Evolutionary conservation across 2,113 vertebrate species (phyloP).

Genomic region (Bucco capensis): DNA sequence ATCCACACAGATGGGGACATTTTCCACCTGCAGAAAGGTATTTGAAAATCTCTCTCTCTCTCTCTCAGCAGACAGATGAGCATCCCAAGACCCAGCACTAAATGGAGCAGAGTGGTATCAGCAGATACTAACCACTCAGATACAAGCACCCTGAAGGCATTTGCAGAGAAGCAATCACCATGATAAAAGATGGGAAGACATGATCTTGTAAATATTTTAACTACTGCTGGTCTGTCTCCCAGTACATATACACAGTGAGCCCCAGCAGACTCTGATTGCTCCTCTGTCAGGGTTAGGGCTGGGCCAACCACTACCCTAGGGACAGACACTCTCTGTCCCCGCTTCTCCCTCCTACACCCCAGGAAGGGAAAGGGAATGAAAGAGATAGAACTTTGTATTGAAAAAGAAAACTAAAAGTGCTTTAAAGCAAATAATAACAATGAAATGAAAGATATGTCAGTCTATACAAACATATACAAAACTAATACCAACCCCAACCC

Average conservation of each 20-base stretch:
- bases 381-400: too few relatives aligned
- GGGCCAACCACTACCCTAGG: too few relatives aligned
- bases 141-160: neutral
- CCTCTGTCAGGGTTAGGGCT: too few relatives aligned
- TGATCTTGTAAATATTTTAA: neutral
- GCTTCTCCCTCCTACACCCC: neutral
- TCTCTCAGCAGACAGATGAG: neutral
- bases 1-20: neutral
- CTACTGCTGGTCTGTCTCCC: neutral
- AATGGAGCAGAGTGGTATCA: neutral
- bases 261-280: rapidly evolving
- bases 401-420: too few relatives aligned
- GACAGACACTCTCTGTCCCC: too few relatives aligned
- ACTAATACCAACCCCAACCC: too few relatives aligned
- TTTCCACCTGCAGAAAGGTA: neutral
- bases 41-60: neutral
- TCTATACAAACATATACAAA: too few relatives aligned
- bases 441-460: too few relatives aligned
- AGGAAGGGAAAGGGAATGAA: too few relatives aligned
- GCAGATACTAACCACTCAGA: neutral
- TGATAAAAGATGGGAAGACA: neutral
- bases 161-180: neutral
- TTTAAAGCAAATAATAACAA: too few relatives aligned
- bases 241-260: neutral
- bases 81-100: neutral